Evolutionary conservation across 1,140 invertebrate genomes (phyloP), one percentile per base, ranked within the genome.

Genomic region (Bombus cullumanus): DNA sequence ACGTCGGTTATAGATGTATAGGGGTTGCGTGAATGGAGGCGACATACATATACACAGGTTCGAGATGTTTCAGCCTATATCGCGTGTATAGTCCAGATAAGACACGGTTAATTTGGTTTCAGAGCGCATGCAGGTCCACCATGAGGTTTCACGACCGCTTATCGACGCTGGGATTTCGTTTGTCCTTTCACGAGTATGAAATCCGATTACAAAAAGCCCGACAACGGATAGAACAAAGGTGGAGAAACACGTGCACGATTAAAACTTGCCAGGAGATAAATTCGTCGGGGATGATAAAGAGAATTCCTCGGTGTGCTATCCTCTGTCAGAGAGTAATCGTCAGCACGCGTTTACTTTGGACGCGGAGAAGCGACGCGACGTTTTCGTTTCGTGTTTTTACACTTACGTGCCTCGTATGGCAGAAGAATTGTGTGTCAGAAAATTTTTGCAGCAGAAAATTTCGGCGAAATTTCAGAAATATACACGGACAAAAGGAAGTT

Each of bases 81-180:
- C 39, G 31, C 41, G 28, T 80, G 83, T 72, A 41, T 31, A 57
- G 57, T 12, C 41, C 41, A 80, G 83, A 85, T 85, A 85, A 85
- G 83, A 73, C 68, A 79, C 68, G 83, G 77, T 85, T 85, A 80
- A 85, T 85, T 85, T 73, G 77, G 31, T 41, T 22, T 39, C 9
- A 22, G 64, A n/a, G 66, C 10, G 28, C n/a, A 34, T 77, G 73
- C 68, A 62, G 47, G 34, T 34, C 68, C 68, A 37, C 37, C 69
- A n/a, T 47, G 34, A 62, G 22, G 6, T 22, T n/a, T 41, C 47
- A 18, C 13, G n/a, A 25, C 73, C 43, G n/a, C 15, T 66, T 53
- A 43, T 66, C 81, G 22, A 47, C 10, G 13, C 41, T 3, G 25
- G 12, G 25, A 28, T 71, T 71, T 71, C 69, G 39, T 71, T 71